These are phyloP conservation scores for Otolemur crassicaudatus DNA, from an alignment of 2,797 vertebrate species.

Conservation along the genomic window DNA sequence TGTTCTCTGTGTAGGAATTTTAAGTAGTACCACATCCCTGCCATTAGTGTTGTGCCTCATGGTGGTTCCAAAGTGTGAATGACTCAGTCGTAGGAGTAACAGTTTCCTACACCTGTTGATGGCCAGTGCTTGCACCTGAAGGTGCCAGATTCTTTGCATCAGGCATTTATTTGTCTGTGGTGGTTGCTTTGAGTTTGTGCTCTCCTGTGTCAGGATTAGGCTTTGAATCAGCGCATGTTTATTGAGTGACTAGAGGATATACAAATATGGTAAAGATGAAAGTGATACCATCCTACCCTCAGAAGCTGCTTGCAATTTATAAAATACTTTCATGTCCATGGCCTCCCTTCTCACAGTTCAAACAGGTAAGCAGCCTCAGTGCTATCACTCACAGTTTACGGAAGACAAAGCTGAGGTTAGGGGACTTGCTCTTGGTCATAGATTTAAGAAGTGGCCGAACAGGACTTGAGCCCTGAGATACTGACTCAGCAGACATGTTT, in stretches of 20 bases:
- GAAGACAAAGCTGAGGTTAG: not conserved
- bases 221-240: not conserved
- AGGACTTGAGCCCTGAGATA: not conserved
- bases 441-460: not conserved
- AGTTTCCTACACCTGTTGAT: not conserved
- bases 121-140: not conserved
- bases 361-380: not conserved
- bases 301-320: conserved; percentile 5
- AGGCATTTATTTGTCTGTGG: not conserved
- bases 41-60: not conserved
- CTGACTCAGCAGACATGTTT: not conserved
- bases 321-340: not conserved
- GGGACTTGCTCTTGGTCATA: not conserved
- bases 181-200: not conserved
- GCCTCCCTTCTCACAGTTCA: not conserved
- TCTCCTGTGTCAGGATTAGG: not conserved
- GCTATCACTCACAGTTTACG: not conserved
- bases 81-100: not conserved
- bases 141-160: not conserved
- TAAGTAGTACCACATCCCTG: not conserved
- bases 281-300: not conserved
- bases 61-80: not conserved
- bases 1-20: conserved; percentile 10
- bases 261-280: not conserved
- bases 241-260: not conserved